phyloP scores from a whole-genome alignment of 2,113 vertebrate genomes.

The Daboia siamensis region DNA sequence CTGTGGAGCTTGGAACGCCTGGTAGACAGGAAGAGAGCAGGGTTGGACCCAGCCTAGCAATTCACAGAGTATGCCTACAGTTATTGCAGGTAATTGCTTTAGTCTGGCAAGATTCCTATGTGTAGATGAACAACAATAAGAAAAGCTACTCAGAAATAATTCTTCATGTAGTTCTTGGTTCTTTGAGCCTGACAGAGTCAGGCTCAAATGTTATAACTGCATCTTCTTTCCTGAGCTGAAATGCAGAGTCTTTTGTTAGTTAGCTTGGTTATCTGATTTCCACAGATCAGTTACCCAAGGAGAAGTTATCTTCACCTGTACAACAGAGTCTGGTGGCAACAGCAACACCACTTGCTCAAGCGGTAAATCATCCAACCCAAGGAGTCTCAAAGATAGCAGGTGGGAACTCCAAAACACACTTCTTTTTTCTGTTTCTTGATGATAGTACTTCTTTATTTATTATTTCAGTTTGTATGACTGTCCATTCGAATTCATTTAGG shows the following conservation, averaged over 20 bases:
- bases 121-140: background rate
- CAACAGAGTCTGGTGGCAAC: conserved; percentile 31
- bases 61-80: background rate
- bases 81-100: background rate
- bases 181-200: background rate
- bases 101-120: background rate
- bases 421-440: background rate
- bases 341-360: background rate
- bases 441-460: background rate
- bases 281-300: conserved; percentile 57
- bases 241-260: background rate
- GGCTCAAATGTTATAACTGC: background rate
- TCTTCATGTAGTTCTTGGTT: background rate
- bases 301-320: background rate
- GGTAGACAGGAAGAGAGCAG: background rate
- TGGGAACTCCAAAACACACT: background rate
- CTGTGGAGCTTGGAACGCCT: background rate
- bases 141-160: background rate
- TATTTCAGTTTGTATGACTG: background rate
- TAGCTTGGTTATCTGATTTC: background rate
- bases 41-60: background rate
- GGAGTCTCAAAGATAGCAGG: background rate
- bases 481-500: background rate
- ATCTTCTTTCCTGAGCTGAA: background rate
- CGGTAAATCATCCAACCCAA: conserved; percentile 3